Evolutionary conservation across 2,797 vertebrate genomes (phyloP).

Genomic region (Cuniculus paca): DNA sequence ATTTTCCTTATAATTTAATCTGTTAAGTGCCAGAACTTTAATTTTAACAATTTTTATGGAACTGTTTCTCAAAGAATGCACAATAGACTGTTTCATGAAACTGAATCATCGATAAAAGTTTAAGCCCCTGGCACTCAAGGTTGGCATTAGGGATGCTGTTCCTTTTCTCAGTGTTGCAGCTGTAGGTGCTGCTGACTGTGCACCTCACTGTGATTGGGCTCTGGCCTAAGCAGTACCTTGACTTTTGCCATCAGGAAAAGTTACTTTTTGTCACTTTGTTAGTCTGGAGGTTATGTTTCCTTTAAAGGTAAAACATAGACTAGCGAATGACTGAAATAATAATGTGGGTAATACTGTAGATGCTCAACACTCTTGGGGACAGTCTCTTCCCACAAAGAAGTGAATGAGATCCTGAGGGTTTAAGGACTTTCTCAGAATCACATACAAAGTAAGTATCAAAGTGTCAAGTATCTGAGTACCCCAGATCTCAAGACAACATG

Average conservation of each 20-base stretch:
- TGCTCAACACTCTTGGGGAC: not conserved
- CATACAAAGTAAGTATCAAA: not conserved
- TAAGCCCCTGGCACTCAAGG: not conserved
- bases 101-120: not conserved
- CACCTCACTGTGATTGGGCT: not conserved
- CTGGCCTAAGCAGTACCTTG: not conserved
- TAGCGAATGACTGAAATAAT: not conserved
- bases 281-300: not conserved
- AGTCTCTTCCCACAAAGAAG: not conserved
- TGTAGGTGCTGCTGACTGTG: not conserved
- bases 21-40: slow-evolving; percentile 66
- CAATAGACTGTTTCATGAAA: slow-evolving; percentile 27
- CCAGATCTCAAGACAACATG: not conserved
- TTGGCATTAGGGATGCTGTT: not conserved
- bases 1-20: slow-evolving; percentile 68
- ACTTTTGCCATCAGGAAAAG: slow-evolving; percentile 22
- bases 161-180: not conserved
- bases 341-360: not conserved
- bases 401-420: not conserved
- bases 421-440: not conserved
- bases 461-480: not conserved
- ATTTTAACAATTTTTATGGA: slow-evolving; percentile 68
- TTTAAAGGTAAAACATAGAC: not conserved
- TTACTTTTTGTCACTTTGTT: not conserved
- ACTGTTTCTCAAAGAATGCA: slow-evolving; percentile 53